Base-by-base conservation (phyloP, 2,113 vertebrate genomes). In the Acanthochromis polyacanthus region DNA sequence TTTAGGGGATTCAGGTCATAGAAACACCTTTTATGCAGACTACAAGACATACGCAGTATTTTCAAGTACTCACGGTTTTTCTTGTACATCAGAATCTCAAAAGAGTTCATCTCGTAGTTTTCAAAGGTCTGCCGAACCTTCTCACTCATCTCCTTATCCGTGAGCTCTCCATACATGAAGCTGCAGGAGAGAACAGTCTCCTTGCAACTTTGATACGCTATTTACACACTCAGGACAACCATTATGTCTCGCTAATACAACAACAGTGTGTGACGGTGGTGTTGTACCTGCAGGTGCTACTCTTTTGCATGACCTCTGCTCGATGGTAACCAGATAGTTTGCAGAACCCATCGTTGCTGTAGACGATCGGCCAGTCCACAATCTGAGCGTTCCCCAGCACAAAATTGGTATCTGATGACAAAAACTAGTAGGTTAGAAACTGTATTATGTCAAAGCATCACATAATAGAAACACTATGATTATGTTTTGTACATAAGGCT, bases 281-380 rank as follows among this genome's bases (percentile, higher is more conserved):
- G 36, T 48, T 77, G 86, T 96, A 99, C 98, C 98, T 98, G 97
- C 97, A 99, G 81, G 98, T 97, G 92, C 97, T 96, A 95, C 97
- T 99, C 90, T 97, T 98, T 85, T 99, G 98, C 98, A 99, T 99
- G 90, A 99, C 98, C 94, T 99, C 98, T 4, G 98, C 97, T 85
- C 97, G 95, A 88, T 99, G 98, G 85, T 97, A 99, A 63, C 97
- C 97, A 4, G 97, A 97, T 46, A 99, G 92, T 83, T 98, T 98
- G 94, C 98, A 99, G 94, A 99, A 99, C 85, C 97, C 98, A 78
- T 98, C 97, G 3, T 99, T 99, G 94, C 98, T 99, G 94, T 99
- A 99, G 81, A 99, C 98, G 62, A 99, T 96, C 0, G 97, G 98
- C 98, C 97, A 99, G 93, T 98, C 97, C 88, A 99, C 97, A 60